Evolutionary conservation across 2,113 vertebrate species (phyloP), one percentile per base, ranked within the genome.

Genomic region (Riparia riparia): DNA sequence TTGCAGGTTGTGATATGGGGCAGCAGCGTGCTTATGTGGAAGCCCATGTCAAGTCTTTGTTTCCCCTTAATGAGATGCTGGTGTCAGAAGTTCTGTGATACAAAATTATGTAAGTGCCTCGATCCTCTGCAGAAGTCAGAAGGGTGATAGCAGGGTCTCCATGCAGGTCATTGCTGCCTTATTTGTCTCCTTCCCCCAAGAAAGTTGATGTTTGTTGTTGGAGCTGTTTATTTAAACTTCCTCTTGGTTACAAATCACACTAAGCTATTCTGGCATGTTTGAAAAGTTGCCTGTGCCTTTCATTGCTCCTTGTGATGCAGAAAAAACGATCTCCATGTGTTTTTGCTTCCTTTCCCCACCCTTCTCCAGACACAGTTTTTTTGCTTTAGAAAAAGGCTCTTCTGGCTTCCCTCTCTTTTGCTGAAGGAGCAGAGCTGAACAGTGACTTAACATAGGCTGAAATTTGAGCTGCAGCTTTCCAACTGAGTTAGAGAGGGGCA

Each of bases 391-490:
- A 69, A 63, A 89, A 61, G 45, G 19, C 85, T 86, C 70, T 93
- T 74, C 93, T 91, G 94, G 73, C 88, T 93, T 82, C 66, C 8
- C 44, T 77, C 83, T 76, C 77, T 70, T 65, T 76, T 66, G 68
- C 65, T 78, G 73, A 71, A 92, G 78, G 94, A 84, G 49, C 17
- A 51, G 93, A 96, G 76, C 77, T 92, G 74, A 94, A 39, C 73
- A 86, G 88, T 91, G 82, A 90, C 97, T 95, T 93, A 64, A 89
- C 91, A 39, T 78, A 64, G 82, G 72, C 89, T 96, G 97, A 97
- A 97, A 97, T 93, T 76, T 89, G 96, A 97, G 93, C 93, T 93
- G 95, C 70, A 73, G 95, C 96, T 95, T 96, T 93, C 90, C 82
- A 94, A 7, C 87, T 47, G 93, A 95, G 89, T 82, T 94, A 82